phyloP scores from a whole-genome alignment of 2,888 invertebrate genomes.

The Leucophenga maculata region DNA sequence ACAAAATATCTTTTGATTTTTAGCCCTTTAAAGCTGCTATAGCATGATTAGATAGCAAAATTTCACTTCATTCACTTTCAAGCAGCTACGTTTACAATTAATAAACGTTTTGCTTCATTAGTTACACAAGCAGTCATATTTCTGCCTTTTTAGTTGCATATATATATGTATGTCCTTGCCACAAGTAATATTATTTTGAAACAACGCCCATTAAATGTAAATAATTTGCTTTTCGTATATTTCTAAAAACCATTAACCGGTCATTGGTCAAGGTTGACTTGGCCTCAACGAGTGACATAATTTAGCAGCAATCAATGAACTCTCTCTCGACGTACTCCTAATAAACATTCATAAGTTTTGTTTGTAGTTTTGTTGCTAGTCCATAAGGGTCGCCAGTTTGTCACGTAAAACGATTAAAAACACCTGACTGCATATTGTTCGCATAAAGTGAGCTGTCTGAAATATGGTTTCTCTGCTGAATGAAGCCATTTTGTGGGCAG shows the following conservation, averaged over 20 bases:
- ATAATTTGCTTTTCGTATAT: neutral
- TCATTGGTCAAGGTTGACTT: conserved; percentile 49
- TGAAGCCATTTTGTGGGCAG: no score
- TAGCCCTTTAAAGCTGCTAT: neutral
- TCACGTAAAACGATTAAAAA: conserved; percentile 26
- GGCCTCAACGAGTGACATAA: neutral
- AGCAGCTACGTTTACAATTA: conserved; percentile 1
- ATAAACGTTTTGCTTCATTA: conserved; percentile 1
- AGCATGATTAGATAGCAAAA: no score
- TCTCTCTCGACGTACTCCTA: neutral
- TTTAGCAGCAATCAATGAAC: conserved; percentile 23
- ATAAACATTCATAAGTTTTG: conserved; percentile 1
- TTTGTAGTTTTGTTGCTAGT: neutral
- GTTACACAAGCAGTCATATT: neutral
- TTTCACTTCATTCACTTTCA: neutral
- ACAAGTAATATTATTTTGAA: neutral
- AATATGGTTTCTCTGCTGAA: no score
- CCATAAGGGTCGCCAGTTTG: conserved; percentile 14
- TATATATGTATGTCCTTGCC: no score
- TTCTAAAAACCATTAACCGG: conserved; percentile 26
- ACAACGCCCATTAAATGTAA: neutral
- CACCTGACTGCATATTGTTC: conserved; percentile 3
- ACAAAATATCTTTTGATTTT: neutral
- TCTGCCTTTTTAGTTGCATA: no score
- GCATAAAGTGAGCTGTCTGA: no score